Conservation (phyloP, 2,888 invertebrate species). For the Drosophila neutralis region DNA sequence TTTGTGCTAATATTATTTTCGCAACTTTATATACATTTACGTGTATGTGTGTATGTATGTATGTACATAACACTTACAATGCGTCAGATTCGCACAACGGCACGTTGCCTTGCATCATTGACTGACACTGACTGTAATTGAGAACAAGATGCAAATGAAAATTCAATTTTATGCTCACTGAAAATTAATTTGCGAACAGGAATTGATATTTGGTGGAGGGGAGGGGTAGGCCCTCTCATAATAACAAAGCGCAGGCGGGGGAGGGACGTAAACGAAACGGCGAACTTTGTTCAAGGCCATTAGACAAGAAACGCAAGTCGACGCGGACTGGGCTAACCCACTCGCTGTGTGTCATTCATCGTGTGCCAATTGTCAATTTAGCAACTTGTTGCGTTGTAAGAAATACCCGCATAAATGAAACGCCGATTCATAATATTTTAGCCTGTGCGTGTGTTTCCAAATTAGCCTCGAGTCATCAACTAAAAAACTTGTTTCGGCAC, state of each 20-base stretch:
- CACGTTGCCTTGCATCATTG: slow-evolving; percentile 38
- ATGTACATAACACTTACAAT: background rate
- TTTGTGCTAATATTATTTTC: background rate
- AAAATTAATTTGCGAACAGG: slow-evolving; percentile 26
- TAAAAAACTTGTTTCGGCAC: slow-evolving; percentile 50
- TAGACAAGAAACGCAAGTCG: slow-evolving; percentile 5
- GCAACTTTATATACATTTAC: background rate
- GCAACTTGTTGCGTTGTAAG: slow-evolving; percentile 38
- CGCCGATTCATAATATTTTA: slow-evolving; percentile 40
- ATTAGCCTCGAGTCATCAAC: slow-evolving; percentile 49
- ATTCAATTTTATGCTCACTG: slow-evolving; percentile 35
- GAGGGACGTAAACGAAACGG: background rate
- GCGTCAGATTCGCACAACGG: slow-evolving; percentile 11
- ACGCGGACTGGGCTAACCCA: background rate
- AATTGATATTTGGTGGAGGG: background rate
- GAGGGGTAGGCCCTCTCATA: background rate
- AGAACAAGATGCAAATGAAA: slow-evolving; percentile 36
- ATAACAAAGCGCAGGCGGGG: background rate
- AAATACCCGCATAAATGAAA: slow-evolving; percentile 13
- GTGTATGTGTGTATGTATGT: background rate
- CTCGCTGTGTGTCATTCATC: slow-evolving; percentile 25
- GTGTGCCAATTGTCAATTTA: slow-evolving; percentile 30
- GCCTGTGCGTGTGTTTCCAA: slow-evolving; percentile 48
- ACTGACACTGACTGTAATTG: slow-evolving; percentile 23
- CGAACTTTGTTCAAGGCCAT: slow-evolving; percentile 28